Base-by-base conservation (phyloP, 2,797 vertebrate genomes). In the Remorina albescens region DNA sequence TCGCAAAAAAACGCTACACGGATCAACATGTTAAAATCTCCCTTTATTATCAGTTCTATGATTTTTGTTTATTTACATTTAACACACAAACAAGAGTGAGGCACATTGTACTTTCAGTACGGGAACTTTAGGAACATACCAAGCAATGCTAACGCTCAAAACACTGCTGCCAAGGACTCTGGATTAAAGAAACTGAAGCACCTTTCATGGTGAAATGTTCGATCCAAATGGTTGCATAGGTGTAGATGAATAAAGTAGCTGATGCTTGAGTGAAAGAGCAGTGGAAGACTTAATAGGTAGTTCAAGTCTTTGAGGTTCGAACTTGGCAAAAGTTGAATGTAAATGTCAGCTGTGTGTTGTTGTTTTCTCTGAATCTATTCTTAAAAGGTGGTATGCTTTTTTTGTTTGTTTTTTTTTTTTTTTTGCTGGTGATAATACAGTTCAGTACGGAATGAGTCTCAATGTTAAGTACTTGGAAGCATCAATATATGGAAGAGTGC, bases 141-240 rank as follows among this genome's bases (percentile, higher is more conserved):
- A 69, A 71, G 78, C 55, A 36, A 86, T 37, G 83, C 74, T 68
- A 74, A 78, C 18, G 53, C 77, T 75, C 66, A 83, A 28, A 37
- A 74, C 77, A 60, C 49, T 47, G 83, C 84, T 71, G 70, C 66
- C 54, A 28, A 69, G 10, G 72, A 81, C 44, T 21, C 56, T 53
- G 37, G 60, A 32, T 63, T 5, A 66, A 86, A 78, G 25, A 53
- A 73, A 77, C 58, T 25, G 51, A 83, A 88, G 88, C 87, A 83
- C 90, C 86, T 67, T 76, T 76, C 49, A 77, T 42, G 67, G 49
- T 10, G 64, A 76, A 81, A 74, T 12, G 65, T 72, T 74, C 32
- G 6, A 71, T 79, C 84, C 70, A 2, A 41, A 75, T 89, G 87
- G 76, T 90, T 93, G 93, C 93, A 94, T 94, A 93, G 91, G 81